These are phyloP conservation scores for Aurelia sp. DNA, from an alignment of 30 jellyfish, hydroid and myxozoan species.

Conservation along the genomic window DNA sequence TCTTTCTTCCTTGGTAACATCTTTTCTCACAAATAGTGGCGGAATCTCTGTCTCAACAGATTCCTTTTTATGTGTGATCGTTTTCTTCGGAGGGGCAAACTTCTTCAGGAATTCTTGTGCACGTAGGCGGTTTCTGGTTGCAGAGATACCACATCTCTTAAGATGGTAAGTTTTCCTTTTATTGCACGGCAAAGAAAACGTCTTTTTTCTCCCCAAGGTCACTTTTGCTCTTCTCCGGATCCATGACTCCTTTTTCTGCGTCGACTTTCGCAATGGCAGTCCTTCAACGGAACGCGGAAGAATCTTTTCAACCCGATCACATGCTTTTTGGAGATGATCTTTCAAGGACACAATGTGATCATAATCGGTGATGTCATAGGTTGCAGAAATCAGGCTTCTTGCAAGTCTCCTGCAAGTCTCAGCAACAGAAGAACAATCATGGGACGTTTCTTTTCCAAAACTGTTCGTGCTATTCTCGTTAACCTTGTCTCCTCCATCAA, in stretches of 20 bases:
- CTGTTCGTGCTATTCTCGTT: not conserved
- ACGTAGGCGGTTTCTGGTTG: slow-evolving; percentile 4
- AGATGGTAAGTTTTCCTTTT: not conserved
- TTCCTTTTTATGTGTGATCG: not conserved
- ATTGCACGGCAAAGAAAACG: not conserved
- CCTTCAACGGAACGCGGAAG: slow-evolving; percentile 1
- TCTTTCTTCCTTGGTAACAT: not conserved
- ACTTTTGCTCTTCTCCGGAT: not conserved
- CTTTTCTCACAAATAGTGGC: not conserved
- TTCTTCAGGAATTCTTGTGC: slow-evolving; percentile 1
- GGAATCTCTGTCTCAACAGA: not conserved
- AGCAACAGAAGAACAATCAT: slow-evolving; percentile 4
- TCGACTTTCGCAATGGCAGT: not conserved
- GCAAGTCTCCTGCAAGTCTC: slow-evolving; percentile 6
- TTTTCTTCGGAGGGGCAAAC: not conserved
- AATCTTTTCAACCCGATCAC: not conserved
- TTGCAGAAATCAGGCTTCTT: not conserved
- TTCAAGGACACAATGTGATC: not conserved
- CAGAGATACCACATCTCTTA: slow-evolving; percentile 10
- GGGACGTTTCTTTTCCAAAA: not conserved
- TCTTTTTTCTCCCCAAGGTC: not conserved
- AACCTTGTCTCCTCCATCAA: not conserved
- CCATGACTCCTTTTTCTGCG: not conserved
- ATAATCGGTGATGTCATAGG: slow-evolving; percentile 2
- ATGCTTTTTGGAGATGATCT: not conserved